A percentile compares a stretch with the other conserved stretches of the same genome.
phyloP scores from a whole-genome alignment of 2,888 invertebrate genomes.

The Hydrotaea diabolus region DNA sequence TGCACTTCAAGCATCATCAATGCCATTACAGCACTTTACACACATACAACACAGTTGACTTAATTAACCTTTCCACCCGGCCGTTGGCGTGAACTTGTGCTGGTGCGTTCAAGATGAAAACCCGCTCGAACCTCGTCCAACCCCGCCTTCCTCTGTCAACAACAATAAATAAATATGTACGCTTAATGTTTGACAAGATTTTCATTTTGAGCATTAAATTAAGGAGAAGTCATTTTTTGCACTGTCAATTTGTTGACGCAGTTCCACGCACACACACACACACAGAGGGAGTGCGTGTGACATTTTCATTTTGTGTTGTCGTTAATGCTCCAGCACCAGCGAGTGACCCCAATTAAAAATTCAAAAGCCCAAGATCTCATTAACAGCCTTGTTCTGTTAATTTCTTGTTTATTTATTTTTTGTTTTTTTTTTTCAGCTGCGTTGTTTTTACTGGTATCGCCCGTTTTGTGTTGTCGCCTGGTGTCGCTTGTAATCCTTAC shows the following conservation, averaged over 20 bases:
- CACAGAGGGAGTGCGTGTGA: too few relatives aligned
- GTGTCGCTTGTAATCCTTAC: background rate
- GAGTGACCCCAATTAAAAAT: slow-evolving; percentile 29
- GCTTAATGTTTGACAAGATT: background rate
- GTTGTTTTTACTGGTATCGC: background rate
- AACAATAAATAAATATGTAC: too few relatives aligned
- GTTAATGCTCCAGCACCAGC: background rate
- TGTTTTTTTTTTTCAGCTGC: background rate
- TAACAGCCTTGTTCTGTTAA: background rate
- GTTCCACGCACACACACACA: background rate
- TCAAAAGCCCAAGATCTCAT: slow-evolving; percentile 18
- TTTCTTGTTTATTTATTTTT: background rate
- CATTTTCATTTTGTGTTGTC: background rate
- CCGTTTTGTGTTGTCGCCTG: background rate
- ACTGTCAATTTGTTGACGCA: background rate
- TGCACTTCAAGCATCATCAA: slow-evolving; percentile 11
- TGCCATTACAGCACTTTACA: background rate
- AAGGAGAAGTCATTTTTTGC: background rate
- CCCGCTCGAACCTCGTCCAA: too few relatives aligned
- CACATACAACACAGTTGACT: background rate
- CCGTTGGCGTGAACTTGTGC: too few relatives aligned
- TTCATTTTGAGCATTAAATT: background rate
- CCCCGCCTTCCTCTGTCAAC: too few relatives aligned
- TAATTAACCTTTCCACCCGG: slow-evolving; percentile 1
- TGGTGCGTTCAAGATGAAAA: too few relatives aligned